Evolutionary conservation across 2,888 invertebrate species (phyloP).

Genomic region (Athalia circularis): DNA sequence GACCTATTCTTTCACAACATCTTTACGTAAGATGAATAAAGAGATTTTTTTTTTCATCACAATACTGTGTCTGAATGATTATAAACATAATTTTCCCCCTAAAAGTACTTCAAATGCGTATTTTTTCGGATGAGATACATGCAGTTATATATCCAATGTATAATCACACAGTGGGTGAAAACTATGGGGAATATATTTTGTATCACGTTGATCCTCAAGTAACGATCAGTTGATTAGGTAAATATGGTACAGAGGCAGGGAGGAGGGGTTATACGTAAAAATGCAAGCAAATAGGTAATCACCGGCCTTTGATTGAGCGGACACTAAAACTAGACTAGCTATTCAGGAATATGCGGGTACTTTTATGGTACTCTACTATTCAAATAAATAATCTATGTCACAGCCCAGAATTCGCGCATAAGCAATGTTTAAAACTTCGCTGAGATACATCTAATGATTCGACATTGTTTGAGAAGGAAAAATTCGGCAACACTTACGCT

Average conservation of each 20-base stretch:
- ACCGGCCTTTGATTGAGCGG: slow-evolving; percentile 26
- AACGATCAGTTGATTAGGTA: slow-evolving; percentile 21
- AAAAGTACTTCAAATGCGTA: no score
- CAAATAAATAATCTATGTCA: neutral
- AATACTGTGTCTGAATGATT: no score
- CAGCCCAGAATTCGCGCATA: neutral
- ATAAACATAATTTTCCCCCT: no score
- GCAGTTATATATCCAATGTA: no score
- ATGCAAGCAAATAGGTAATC: slow-evolving; percentile 26
- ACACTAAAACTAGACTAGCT: slow-evolving; percentile 24
- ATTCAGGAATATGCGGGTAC: neutral
- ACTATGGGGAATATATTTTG: neutral
- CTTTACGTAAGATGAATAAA: no score
- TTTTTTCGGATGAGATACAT: no score
- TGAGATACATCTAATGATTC: neutral
- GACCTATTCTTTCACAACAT: no score
- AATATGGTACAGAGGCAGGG: neutral
- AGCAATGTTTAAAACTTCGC: neutral
- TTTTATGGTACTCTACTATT: neutral
- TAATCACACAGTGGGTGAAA: neutral
- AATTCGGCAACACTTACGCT: slow-evolving; percentile 77
- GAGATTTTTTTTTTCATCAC: no score
- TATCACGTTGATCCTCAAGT: slow-evolving; percentile 5
- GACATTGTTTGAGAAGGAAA: neutral
- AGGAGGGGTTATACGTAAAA: neutral